Evolutionary conservation across 1,140 invertebrate genomes (phyloP).

Genomic region (Zophobas atratus): DNA sequence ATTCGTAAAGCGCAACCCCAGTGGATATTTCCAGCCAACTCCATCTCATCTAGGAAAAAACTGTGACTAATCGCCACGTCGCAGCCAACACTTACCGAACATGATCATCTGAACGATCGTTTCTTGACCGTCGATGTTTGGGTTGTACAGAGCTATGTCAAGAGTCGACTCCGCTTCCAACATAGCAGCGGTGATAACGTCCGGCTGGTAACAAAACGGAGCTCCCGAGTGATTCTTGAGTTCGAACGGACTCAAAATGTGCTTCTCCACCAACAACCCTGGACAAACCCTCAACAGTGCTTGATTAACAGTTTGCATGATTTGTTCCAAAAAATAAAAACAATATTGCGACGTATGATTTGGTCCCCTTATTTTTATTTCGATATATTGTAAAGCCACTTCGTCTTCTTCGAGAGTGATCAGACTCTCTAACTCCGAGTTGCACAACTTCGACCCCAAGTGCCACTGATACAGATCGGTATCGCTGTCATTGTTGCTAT

Average conservation of each 20-base stretch:
- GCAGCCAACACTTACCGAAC: slow-evolving; percentile 71
- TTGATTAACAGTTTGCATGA: slow-evolving; percentile 79
- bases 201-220: slow-evolving; percentile 75
- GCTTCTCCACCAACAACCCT: slow-evolving; percentile 77
- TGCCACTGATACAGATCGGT: slow-evolving; percentile 87
- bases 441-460: slow-evolving; percentile 84
- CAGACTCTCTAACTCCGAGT: slow-evolving; percentile 81
- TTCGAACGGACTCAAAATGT: slow-evolving; percentile 78
- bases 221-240: slow-evolving; percentile 71
- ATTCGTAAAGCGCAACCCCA: slow-evolving; percentile 67
- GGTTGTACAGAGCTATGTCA: slow-evolving; percentile 71
- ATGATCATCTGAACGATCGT: slow-evolving; percentile 79
- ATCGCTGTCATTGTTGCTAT: slow-evolving; percentile 71
- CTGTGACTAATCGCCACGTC: background rate
- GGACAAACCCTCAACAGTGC: slow-evolving; percentile 78
- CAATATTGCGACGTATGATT: slow-evolving; percentile 72
- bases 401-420: slow-evolving; percentile 78
- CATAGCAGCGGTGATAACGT: slow-evolving; percentile 74
- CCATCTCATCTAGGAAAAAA: slow-evolving; percentile 61
- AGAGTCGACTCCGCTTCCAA: slow-evolving; percentile 71
- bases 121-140: slow-evolving; percentile 75
- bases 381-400: slow-evolving; percentile 73
- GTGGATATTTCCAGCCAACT: slow-evolving; percentile 63
- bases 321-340: slow-evolving; percentile 85
- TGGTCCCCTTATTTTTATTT: slow-evolving; percentile 84